Base-by-base conservation (phyloP, 2,888 invertebrate genomes). In the Dicyrtoma fusca region DNA sequence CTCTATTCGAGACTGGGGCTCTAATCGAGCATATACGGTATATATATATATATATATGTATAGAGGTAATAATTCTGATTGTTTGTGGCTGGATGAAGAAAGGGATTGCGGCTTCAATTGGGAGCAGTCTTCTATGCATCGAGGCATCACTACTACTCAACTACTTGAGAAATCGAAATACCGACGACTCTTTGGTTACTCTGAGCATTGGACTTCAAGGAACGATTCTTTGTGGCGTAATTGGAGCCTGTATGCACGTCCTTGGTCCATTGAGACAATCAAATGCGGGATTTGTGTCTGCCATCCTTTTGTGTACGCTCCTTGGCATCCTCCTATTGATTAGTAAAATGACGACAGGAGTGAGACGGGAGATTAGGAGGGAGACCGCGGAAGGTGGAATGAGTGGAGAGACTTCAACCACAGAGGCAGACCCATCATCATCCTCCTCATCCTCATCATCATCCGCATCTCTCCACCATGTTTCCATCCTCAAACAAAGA, bases 31-130 rank as follows among this genome's bases (percentile, higher is more conserved):
- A n/a, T n/a, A n/a, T n/a, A n/a, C n/a, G n/a, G n/a, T n/a, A n/a
- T n/a, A n/a, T n/a, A n/a, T n/a, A n/a, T n/a, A n/a, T n/a, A n/a
- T n/a, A n/a, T n/a, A n/a, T n/a, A n/a, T n/a, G n/a, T n/a, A n/a
- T n/a, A n/a, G n/a, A n/a, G n/a, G n/a, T n/a, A n/a, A n/a, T n/a
- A n/a, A n/a, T n/a, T n/a, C n/a, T n/a, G n/a, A n/a, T n/a, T n/a
- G n/a, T n/a, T n/a, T n/a, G n/a, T n/a, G n/a, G n/a, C n/a, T n/a
- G n/a, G n/a, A n/a, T n/a, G n/a, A n/a, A 74, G 75, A 62, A 71
- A 25, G 75, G 73, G 10, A 68, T 75, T 3, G 73, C 69, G 14
- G 75, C 75, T 13, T 73, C 75, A 10, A 26, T 72, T 13, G 72
- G 72, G 1, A 72, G 72, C 3, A 66, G 65, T 51, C 62, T 75